Conservation (phyloP, 2,113 vertebrate genomes). For the Protomyctophum bolini region DNA sequence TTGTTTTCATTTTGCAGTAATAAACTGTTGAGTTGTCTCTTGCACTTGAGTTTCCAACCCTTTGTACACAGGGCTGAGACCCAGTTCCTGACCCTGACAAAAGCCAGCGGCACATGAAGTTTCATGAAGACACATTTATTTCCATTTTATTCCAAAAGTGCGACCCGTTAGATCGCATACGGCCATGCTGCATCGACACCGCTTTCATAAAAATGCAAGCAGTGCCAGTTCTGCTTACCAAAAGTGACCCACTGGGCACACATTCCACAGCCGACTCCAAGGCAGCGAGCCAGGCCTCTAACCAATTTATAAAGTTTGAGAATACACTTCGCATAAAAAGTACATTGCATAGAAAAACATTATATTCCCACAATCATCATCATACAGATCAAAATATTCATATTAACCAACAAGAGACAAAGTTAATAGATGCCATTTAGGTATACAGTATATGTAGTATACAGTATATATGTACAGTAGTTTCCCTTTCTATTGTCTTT, state of each 20-base stretch:
- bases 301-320: constrained; percentile 19
- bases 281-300: not conserved
- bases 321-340: too few relatives aligned
- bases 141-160: not conserved
- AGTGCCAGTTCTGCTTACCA: too few relatives aligned
- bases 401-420: constrained; percentile 45
- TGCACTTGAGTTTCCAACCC: too few relatives aligned
- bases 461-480: not conserved
- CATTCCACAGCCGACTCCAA: too few relatives aligned
- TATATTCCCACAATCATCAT: constrained; percentile 15
- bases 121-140: not conserved
- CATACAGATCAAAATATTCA: constrained; percentile 30
- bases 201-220: not conserved
- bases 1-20: too few relatives aligned
- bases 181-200: not conserved
- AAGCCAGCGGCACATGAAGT: not conserved
- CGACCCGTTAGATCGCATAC: too few relatives aligned
- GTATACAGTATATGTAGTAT: too few relatives aligned
- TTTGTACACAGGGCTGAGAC: too few relatives aligned
- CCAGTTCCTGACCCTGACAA: not conserved
- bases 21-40: too few relatives aligned
- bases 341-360: too few relatives aligned
- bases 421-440: not conserved
- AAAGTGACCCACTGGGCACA: too few relatives aligned
- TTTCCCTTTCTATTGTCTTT: constrained; percentile 27